A percentile compares a stretch with the other conserved stretches of the same genome.
Evolutionary conservation across 2,797 vertebrate species (phyloP).

Genomic region (Psittacula derbiana): DNA sequence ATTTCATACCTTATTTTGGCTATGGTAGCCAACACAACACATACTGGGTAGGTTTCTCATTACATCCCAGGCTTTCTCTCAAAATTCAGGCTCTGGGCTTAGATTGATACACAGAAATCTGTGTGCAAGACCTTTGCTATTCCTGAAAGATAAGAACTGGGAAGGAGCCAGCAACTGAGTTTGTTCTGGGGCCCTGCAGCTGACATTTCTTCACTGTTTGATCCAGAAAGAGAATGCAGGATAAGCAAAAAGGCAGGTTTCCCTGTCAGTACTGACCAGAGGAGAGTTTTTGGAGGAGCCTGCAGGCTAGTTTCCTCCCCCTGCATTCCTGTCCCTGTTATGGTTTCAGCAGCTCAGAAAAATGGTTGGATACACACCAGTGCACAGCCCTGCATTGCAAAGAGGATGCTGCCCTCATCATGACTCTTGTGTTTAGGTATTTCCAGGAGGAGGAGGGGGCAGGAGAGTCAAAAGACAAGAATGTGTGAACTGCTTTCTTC

Average conservation of each 20-base stretch:
- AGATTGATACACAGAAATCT: background rate
- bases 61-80: background rate
- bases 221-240: background rate
- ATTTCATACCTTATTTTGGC: background rate
- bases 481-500: background rate
- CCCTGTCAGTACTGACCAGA: background rate
- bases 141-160: background rate
- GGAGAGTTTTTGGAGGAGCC: background rate
- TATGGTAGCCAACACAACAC: background rate
- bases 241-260: background rate
- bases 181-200: background rate
- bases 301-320: background rate
- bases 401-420: background rate
- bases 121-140: background rate
- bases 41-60: background rate
- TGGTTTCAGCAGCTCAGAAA: background rate
- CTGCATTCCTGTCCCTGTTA: background rate
- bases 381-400: background rate
- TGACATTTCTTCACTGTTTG: background rate
- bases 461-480: background rate
- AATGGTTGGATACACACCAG: background rate
- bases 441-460: background rate
- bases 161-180: background rate
- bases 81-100: background rate
- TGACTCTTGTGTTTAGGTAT: background rate